Conservation (phyloP, 2,888 invertebrate species). For the Phalera bucephala region DNA sequence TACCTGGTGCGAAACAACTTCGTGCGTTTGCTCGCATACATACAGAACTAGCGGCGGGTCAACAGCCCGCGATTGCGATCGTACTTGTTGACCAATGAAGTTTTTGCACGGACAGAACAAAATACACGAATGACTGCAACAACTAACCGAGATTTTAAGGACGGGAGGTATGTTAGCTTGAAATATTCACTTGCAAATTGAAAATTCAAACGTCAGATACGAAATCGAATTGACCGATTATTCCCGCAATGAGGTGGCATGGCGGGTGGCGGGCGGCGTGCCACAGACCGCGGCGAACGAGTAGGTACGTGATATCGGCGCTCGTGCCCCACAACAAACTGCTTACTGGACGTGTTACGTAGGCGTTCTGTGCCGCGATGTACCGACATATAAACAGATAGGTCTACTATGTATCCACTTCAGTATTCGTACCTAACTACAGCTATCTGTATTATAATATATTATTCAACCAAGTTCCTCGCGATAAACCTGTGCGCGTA, state of each 20-base stretch:
- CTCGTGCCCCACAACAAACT: constrained; percentile 82
- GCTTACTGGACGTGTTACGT: constrained; percentile 81
- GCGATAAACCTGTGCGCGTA: constrained; percentile 42
- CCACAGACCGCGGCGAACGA: constrained; percentile 68
- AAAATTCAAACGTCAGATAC: constrained; percentile 30
- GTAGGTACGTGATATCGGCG: constrained; percentile 77
- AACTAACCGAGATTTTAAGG: constrained; percentile 5
- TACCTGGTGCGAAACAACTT: constrained; percentile 46
- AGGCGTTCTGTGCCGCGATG: constrained; percentile 72
- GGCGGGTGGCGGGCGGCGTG: constrained; percentile 69
- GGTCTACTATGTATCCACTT: constrained; percentile 38
- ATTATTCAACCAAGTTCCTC: constrained; percentile 43
- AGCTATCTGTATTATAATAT: constrained; percentile 16
- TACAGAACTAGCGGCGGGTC: constrained; percentile 62
- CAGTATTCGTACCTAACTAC: constrained; percentile 25
- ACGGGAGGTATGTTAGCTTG: constrained; percentile 4
- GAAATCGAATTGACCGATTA: constrained; percentile 72
- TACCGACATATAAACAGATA: constrained; percentile 67
- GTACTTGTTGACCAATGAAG: constrained; percentile 59
- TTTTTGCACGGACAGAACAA: constrained; percentile 48
- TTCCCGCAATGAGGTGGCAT: constrained; percentile 75
- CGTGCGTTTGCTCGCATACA: constrained; percentile 51
- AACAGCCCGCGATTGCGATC: constrained; percentile 74
- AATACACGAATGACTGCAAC: constrained; percentile 2
- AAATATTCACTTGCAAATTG: constrained; percentile 16